Percentiles rank a stretch among this genome's conserved stretches.
These are phyloP conservation scores for Campoplex nolae DNA, from an alignment of 2,888 invertebrate genomes.

Conservation along the genomic window DNA sequence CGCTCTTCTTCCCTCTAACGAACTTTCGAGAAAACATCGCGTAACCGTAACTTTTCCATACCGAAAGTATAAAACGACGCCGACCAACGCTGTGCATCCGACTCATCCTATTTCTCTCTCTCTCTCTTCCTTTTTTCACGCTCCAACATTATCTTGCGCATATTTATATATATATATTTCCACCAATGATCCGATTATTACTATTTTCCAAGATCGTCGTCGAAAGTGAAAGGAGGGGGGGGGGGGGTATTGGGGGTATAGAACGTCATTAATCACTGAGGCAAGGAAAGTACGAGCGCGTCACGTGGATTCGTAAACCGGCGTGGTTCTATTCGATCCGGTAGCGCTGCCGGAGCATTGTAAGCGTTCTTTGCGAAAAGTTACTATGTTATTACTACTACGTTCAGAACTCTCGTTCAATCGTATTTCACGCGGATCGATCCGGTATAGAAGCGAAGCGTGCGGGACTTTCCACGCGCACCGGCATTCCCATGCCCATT, in stretches of 20 bases:
- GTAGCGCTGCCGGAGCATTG: slow-evolving; percentile 41
- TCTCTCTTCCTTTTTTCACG: slow-evolving; percentile 22
- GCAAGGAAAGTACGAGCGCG: slow-evolving; percentile 62
- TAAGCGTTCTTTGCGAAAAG: slow-evolving; percentile 56
- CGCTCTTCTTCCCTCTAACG: slow-evolving; percentile 72
- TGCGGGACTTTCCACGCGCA: slow-evolving; percentile 17
- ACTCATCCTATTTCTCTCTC: slow-evolving; percentile 9
- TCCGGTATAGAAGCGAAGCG: slow-evolving; percentile 66
- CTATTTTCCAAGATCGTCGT: slow-evolving; percentile 36
- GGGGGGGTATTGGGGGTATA: slow-evolving; percentile 37
- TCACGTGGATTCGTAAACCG: slow-evolving; percentile 72
- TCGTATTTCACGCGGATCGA: slow-evolving; percentile 72
- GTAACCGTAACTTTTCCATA: slow-evolving; percentile 71
- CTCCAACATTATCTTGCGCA: not conserved
- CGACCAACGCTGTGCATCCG: slow-evolving; percentile 27
- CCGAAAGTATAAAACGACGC: slow-evolving; percentile 43
- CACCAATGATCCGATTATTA: slow-evolving; percentile 9
- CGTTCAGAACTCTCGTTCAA: slow-evolving; percentile 66
- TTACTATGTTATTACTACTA: slow-evolving; percentile 7
- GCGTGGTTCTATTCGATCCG: slow-evolving; percentile 66
- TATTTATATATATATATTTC: slow-evolving; percentile 32
- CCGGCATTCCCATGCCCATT: slow-evolving; percentile 23
- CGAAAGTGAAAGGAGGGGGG: slow-evolving; percentile 34
- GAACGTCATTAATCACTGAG: slow-evolving; percentile 21
- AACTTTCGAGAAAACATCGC: slow-evolving; percentile 82